These are phyloP conservation scores for Tetragonula carbonaria DNA, from an alignment of 2,888 invertebrate genomes.

Conservation along the genomic window DNA sequence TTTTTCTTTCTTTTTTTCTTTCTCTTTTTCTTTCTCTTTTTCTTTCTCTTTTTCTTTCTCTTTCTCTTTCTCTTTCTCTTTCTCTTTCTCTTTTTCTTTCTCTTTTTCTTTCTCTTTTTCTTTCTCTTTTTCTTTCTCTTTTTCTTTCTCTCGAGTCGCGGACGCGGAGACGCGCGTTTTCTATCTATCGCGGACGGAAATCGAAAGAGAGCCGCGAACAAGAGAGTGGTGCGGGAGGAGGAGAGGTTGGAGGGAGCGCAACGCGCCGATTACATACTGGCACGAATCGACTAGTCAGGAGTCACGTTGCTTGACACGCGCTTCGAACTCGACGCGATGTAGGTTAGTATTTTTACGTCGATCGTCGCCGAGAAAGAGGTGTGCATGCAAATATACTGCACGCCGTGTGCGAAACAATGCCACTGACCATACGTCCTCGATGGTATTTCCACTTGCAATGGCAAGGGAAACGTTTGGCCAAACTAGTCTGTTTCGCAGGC, in stretches of 20 bases:
- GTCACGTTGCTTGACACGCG: conserved; percentile 83
- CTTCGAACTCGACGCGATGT: conserved; percentile 71
- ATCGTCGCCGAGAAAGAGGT: conserved; percentile 48
- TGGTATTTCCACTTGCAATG: conserved; percentile 2
- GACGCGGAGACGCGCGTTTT: background rate
- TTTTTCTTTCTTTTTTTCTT: background rate
- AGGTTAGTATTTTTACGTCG: conserved; percentile 80
- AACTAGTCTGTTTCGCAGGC: too few species aligned
- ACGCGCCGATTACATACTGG: conserved; percentile 32
- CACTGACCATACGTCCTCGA: conserved; percentile 13
- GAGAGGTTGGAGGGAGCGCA: background rate
- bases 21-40: too few species aligned
- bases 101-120: too few species aligned
- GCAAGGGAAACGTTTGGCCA: background rate
- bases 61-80: too few species aligned
- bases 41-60: too few species aligned
- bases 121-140: too few species aligned
- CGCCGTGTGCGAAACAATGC: conserved; percentile 40
- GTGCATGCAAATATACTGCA: conserved; percentile 57
- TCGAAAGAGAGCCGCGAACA: conserved; percentile 3
- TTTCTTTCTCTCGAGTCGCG: background rate
- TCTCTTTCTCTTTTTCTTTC: too few species aligned
- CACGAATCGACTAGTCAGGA: conserved; percentile 56
- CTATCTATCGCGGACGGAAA: conserved; percentile 4
- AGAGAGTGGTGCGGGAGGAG: too few species aligned